phyloP scores from a whole-genome alignment of 2,797 vertebrate genomes.

The Pitangus sulphuratus region DNA sequence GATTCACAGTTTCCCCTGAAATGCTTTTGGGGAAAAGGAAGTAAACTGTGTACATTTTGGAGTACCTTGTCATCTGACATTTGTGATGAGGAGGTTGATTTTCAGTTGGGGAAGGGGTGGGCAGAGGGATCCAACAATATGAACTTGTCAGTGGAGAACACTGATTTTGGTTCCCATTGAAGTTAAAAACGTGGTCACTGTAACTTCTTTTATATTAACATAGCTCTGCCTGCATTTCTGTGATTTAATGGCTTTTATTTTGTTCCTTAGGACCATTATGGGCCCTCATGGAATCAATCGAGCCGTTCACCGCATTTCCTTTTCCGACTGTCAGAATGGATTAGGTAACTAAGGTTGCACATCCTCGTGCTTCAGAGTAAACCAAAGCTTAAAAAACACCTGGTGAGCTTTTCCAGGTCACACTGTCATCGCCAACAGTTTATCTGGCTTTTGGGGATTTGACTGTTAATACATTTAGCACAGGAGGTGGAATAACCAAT shows the following conservation, averaged over 20 bases:
- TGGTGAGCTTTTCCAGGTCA: not conserved
- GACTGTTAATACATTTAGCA: not conserved
- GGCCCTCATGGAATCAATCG: conserved; percentile 86
- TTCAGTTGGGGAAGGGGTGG: not conserved
- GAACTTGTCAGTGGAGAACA: not conserved
- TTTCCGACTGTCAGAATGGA: conserved; percentile 85
- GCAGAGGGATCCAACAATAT: not conserved
- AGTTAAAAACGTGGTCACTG: not conserved
- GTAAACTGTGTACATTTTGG: not conserved
- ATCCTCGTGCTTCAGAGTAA: not conserved
- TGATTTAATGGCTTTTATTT: not conserved
- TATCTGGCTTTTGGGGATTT: not conserved
- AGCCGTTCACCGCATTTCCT: conserved; percentile 82
- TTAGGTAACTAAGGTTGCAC: conserved; percentile 77
- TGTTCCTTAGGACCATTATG: conserved; percentile 84
- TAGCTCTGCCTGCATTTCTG: not conserved
- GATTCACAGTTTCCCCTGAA: not conserved
- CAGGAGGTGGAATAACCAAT: not conserved
- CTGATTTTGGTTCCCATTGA: not conserved
- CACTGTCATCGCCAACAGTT: not conserved
- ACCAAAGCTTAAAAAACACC: not conserved
- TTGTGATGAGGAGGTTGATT: not conserved
- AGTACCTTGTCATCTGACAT: not conserved
- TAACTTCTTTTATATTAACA: not conserved
- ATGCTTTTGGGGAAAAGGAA: not conserved